These are phyloP conservation scores for Patella depressa DNA, from an alignment of 2,888 invertebrate genomes.

Conservation along the genomic window DNA sequence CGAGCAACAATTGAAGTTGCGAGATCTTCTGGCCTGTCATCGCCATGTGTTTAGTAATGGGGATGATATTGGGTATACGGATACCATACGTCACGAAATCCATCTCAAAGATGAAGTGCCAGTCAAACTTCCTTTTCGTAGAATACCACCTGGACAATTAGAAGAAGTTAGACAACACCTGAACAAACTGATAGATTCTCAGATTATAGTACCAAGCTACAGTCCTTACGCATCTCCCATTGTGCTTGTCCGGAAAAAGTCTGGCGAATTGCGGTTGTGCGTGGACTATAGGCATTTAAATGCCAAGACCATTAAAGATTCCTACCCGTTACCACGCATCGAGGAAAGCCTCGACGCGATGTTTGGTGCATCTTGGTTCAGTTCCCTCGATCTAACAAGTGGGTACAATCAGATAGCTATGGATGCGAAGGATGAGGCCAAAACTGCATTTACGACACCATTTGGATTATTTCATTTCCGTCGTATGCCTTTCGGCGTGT, in stretches of 20 bases:
- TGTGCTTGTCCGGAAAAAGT: slow-evolving; percentile 38
- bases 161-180: slow-evolving; percentile 26
- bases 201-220: slow-evolving; percentile 32
- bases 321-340: slow-evolving; percentile 33
- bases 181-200: slow-evolving; percentile 23
- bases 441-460: slow-evolving; percentile 35
- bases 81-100: background rate
- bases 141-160: slow-evolving; percentile 24
- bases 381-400: slow-evolving; percentile 33
- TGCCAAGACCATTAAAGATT: slow-evolving; percentile 33
- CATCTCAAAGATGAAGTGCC: slow-evolving; percentile 9
- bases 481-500: too few species aligned
- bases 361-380: slow-evolving; percentile 24
- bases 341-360: slow-evolving; percentile 39
- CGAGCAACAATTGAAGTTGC: background rate
- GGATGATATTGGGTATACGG: background rate
- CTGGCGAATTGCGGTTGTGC: slow-evolving; percentile 31
- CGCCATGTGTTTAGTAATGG: background rate
- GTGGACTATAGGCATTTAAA: slow-evolving; percentile 37
- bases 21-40: background rate
- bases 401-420: slow-evolving; percentile 35
- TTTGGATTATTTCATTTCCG: background rate
- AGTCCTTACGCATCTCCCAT: slow-evolving; percentile 40
- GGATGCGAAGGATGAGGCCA: slow-evolving; percentile 27
- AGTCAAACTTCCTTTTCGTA: slow-evolving; percentile 19